Percentiles rank a stretch among this genome's conserved stretches.
Conservation (phyloP, 2,113 vertebrate genomes). For the Gasterosteus nipponicus region DNA sequence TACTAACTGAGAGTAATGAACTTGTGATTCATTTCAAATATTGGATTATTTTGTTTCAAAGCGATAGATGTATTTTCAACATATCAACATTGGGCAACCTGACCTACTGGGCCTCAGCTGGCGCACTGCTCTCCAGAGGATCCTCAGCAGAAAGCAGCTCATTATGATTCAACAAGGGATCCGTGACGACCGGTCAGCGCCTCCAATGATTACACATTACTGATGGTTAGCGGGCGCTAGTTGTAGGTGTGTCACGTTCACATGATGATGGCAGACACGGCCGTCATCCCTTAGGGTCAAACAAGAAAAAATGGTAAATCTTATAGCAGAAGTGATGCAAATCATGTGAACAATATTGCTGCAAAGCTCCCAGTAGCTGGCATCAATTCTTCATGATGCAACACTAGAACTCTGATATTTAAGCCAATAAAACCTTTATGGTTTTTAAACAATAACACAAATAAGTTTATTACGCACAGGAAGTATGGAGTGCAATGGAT, state of each 20-base stretch:
- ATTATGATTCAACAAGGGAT: constrained; percentile 70
- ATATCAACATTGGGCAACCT: background rate
- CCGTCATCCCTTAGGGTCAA: background rate
- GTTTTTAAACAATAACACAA: too few relatives aligned
- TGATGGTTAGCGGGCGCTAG: constrained; percentile 52
- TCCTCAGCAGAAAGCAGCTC: constrained; percentile 53
- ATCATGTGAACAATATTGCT: background rate
- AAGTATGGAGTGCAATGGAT: too few relatives aligned
- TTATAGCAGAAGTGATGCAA: background rate
- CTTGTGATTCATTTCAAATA: background rate
- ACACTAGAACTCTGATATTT: constrained; percentile 5
- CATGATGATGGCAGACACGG: background rate
- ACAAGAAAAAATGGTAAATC: background rate
- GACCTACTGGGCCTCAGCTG: constrained; percentile 58
- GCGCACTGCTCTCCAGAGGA: constrained; percentile 55
- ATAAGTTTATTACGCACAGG: too few relatives aligned
- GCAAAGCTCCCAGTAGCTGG: background rate
- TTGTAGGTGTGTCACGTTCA: constrained; percentile 12
- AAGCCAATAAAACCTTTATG: background rate
- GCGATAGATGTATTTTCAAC: background rate
- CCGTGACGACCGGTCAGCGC: constrained; percentile 40
- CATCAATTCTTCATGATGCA: background rate
- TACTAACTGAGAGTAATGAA: too few relatives aligned
- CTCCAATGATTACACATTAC: constrained; percentile 37
- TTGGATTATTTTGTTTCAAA: constrained; percentile 9